Evolutionary conservation across 2,888 invertebrate genomes (phyloP).

Genomic region (Andrena haemorrhoa): DNA sequence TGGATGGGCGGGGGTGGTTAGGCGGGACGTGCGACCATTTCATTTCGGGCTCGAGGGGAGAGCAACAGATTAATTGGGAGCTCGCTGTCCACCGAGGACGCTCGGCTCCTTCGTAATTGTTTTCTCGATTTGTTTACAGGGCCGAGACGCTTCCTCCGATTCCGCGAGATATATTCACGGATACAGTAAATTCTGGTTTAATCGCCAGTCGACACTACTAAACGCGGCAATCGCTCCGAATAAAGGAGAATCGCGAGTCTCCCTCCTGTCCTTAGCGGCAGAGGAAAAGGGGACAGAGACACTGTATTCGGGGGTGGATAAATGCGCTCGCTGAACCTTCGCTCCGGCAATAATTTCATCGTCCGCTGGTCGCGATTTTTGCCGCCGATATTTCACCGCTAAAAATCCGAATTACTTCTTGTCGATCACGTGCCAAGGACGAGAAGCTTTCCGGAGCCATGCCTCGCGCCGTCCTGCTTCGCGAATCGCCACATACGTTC

Average conservation of each 20-base stretch:
- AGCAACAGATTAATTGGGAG: conserved; percentile 43
- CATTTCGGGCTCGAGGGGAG: not conserved
- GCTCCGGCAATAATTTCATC: conserved; percentile 36
- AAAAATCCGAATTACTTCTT: conserved; percentile 56
- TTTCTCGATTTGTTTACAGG: not conserved
- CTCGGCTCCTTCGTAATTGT: too few relatives aligned
- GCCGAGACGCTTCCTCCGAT: not conserved
- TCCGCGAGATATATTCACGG: not conserved
- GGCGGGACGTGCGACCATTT: not conserved
- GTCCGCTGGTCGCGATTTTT: conserved; percentile 35
- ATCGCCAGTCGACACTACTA: too few relatives aligned
- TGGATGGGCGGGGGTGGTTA: not conserved
- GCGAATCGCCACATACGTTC: conserved; percentile 40
- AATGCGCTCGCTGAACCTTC: conserved; percentile 25
- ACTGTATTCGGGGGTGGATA: conserved; percentile 12
- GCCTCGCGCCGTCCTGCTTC: conserved; percentile 51
- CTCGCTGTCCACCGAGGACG: not conserved
- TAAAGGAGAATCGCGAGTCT: not conserved
- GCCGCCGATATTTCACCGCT: conserved; percentile 38
- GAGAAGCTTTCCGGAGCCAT: conserved; percentile 46
- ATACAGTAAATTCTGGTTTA: too few relatives aligned
- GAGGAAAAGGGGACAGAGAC: not conserved
- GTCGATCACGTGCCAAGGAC: conserved; percentile 65
- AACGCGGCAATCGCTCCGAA: too few relatives aligned
- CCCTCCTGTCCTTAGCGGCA: not conserved